Percentiles rank a stretch among this genome's conserved stretches.
Conservation (phyloP, 1,140 invertebrate species). For the Dufourea novaeangliae region DNA sequence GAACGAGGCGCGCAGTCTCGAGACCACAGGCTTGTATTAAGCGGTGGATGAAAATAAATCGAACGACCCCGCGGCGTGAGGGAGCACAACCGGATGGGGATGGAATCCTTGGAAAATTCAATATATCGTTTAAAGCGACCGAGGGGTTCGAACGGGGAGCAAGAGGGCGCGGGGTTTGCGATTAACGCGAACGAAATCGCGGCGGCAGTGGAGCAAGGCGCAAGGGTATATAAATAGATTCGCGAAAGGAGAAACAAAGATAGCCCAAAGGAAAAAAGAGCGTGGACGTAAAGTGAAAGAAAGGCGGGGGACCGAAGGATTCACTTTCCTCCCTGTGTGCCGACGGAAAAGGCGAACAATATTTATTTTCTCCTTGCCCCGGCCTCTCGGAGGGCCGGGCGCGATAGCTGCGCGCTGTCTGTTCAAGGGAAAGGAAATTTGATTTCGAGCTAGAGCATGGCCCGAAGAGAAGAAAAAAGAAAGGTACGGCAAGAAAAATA, state of each 20-base stretch:
- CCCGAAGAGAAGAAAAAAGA: background rate
- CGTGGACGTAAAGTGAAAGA: background rate
- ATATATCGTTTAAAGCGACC: constrained; percentile 37
- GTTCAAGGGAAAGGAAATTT: constrained; percentile 17
- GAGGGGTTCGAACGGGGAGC: background rate
- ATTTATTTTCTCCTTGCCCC: constrained; percentile 33
- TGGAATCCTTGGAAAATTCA: constrained; percentile 44
- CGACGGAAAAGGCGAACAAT: constrained; percentile 31
- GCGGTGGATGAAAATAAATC: constrained; percentile 29
- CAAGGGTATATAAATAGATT: background rate
- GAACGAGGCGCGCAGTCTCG: too few relatives aligned
- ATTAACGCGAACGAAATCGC: constrained; percentile 38
- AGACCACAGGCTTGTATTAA: background rate
- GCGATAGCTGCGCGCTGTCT: constrained; percentile 33
- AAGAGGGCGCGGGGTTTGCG: constrained; percentile 1
- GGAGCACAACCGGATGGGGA: background rate
- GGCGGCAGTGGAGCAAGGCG: background rate
- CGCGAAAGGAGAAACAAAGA: background rate
- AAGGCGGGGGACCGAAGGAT: constrained; percentile 5
- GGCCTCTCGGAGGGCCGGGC: background rate
- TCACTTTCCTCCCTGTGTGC: constrained; percentile 4
- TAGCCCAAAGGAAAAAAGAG: too few relatives aligned
- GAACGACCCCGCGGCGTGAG: constrained; percentile 7
- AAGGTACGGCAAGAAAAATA: background rate
- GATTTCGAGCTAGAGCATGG: background rate